A percentile compares a stretch with the other conserved stretches of the same genome.
Conservation (phyloP, 2,797 vertebrate genomes). For the Esox masquinongy region DNA sequence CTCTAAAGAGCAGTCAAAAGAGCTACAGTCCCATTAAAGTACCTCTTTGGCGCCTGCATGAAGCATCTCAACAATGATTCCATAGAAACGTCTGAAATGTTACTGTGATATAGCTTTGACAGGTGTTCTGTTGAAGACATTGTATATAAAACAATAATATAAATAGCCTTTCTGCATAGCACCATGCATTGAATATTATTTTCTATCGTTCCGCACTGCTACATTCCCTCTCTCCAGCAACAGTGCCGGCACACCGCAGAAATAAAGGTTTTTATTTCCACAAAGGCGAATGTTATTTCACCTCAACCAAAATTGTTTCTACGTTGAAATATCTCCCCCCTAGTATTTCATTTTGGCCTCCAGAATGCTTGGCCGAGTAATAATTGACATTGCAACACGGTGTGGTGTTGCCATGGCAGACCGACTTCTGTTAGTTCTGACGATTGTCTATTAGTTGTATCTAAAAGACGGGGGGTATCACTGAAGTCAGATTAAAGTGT, state of each 20-base stretch:
- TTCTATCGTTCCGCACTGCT: not conserved
- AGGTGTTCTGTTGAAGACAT: not conserved
- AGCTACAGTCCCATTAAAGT: not conserved
- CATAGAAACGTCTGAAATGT: not conserved
- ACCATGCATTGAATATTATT: not conserved
- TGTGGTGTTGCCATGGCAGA: not conserved
- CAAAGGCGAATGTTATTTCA: not conserved
- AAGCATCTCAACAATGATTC: not conserved
- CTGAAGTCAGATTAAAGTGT: not conserved
- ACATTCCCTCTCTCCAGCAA: not conserved
- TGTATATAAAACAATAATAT: not conserved
- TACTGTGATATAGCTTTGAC: not conserved
- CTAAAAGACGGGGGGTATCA: not conserved
- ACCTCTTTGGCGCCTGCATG: not conserved
- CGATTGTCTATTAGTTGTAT: not conserved
- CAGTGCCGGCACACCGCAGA: not conserved
- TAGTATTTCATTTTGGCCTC: too few relatives aligned
- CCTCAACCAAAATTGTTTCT: not conserved
- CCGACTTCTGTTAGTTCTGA: too few relatives aligned
- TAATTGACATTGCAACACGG: constrained; percentile 47
- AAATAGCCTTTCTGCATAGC: not conserved
- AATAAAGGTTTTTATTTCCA: not conserved
- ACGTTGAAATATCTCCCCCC: not conserved
- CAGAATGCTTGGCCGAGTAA: constrained; percentile 46
- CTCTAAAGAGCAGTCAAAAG: not conserved